Evolutionary conservation across 2,113 vertebrate genomes (phyloP).

Genomic region (Epinephelus fuscoguttatus): DNA sequence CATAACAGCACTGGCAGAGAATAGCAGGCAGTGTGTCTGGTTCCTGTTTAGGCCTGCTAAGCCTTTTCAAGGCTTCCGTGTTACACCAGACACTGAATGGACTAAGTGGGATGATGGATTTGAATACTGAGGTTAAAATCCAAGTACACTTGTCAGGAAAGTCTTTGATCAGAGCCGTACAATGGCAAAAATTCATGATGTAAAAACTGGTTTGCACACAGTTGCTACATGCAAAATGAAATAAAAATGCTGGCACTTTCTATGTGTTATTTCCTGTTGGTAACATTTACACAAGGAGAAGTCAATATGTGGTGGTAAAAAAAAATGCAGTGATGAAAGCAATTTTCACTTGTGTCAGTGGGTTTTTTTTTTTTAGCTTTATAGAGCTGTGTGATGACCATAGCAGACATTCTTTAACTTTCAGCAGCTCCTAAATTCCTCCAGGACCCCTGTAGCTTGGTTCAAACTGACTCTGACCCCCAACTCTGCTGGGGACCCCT

Average conservation of each 20-base stretch:
- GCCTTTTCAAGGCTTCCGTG: slow-evolving; percentile 57
- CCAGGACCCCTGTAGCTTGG: slow-evolving; percentile 23
- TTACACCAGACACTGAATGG: slow-evolving; percentile 67
- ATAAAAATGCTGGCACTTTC: neutral
- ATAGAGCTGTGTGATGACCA: slow-evolving; percentile 40
- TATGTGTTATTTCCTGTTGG: neutral
- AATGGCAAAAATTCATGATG: slow-evolving; percentile 11
- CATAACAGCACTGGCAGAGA: slow-evolving; percentile 68
- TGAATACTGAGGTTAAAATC: slow-evolving; percentile 60
- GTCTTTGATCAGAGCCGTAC: slow-evolving; percentile 1
- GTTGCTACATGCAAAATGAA: neutral
- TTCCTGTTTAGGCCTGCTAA: slow-evolving; percentile 66
- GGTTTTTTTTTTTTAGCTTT: slow-evolving; percentile 48
- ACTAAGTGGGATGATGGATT: slow-evolving; percentile 50
- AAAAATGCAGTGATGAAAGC: slow-evolving; percentile 31
- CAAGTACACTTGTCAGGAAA: slow-evolving; percentile 50
- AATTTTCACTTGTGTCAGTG: neutral
- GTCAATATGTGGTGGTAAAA: slow-evolving; percentile 15
- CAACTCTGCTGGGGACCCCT: slow-evolving; percentile 75
- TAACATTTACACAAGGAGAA: slow-evolving; percentile 16
- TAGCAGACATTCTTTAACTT: slow-evolving; percentile 49
- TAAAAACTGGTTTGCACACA: slow-evolving; percentile 12
- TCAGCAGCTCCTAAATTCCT: slow-evolving; percentile 50
- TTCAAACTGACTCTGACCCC: slow-evolving; percentile 48
- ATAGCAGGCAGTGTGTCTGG: slow-evolving; percentile 50